These are phyloP conservation scores for Catharus minimus DNA, from an alignment of 2,113 vertebrate genomes.

Conservation along the genomic window DNA sequence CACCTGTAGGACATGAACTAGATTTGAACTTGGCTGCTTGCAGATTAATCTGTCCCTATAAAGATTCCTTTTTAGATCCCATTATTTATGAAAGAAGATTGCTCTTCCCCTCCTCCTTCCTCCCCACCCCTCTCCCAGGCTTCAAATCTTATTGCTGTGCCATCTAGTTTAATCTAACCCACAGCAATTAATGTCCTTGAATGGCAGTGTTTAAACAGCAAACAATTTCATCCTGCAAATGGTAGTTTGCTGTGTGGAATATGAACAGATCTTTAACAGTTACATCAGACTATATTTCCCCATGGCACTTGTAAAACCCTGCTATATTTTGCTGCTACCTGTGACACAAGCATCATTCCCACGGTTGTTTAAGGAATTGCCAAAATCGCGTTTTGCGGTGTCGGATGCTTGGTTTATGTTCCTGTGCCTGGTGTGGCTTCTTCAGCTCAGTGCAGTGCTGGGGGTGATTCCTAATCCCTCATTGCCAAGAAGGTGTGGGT, in stretches of 20 bases:
- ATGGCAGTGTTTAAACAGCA: slow-evolving; percentile 66
- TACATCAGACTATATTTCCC: slow-evolving; percentile 46
- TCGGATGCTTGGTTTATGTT: background rate
- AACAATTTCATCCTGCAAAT: slow-evolving; percentile 61
- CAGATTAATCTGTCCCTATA: background rate
- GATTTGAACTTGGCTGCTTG: slow-evolving; percentile 13
- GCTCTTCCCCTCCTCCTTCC: background rate
- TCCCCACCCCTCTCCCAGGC: background rate
- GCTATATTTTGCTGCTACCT: background rate
- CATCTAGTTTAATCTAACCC: slow-evolving; percentile 68
- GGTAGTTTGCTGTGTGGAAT: slow-evolving; percentile 48
- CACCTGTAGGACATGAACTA: background rate
- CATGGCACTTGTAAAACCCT: background rate
- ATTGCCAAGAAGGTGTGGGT: background rate
- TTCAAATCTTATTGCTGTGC: slow-evolving; percentile 46
- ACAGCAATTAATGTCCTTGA: slow-evolving; percentile 72
- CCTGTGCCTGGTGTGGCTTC: background rate
- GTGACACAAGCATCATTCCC: background rate
- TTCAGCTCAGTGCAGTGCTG: background rate
- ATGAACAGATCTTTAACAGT: slow-evolving; percentile 31
- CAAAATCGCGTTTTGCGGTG: background rate
- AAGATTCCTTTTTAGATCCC: slow-evolving; percentile 39
- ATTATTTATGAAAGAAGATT: slow-evolving; percentile 52
- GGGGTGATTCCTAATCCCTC: background rate
- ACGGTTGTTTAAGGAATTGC: background rate